Evolutionary conservation across 2,888 invertebrate species (phyloP).

Genomic region (Xestia sexstrigata): DNA sequence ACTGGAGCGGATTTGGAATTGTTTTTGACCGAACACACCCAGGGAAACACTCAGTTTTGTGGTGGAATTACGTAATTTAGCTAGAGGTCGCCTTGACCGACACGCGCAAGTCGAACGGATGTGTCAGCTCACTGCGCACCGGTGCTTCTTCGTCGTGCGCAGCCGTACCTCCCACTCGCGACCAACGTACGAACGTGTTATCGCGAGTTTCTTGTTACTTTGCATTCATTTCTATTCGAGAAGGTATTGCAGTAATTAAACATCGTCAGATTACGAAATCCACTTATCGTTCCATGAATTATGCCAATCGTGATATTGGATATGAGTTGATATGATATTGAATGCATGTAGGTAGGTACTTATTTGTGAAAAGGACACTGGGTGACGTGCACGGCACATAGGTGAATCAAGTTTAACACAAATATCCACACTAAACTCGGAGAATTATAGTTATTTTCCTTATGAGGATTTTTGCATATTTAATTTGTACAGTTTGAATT

Average conservation of each 20-base stretch:
- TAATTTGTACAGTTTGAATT: background rate
- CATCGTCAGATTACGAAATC: constrained; percentile 85
- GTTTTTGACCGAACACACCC: constrained; percentile 87
- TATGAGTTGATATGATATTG: constrained; percentile 56
- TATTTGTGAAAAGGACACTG: constrained; percentile 37
- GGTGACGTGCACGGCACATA: background rate
- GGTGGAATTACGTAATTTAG: constrained; percentile 89
- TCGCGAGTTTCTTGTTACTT: constrained; percentile 88
- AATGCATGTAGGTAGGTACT: constrained; percentile 15
- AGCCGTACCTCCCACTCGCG: constrained; percentile 87
- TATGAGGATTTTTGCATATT: background rate
- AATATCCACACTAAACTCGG: background rate
- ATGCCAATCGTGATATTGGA: constrained; percentile 73
- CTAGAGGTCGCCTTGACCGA: constrained; percentile 89
- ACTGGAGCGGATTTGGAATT: constrained; percentile 78
- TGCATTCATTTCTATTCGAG: constrained; percentile 84
- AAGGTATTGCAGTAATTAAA: constrained; percentile 79
- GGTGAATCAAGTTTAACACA: constrained; percentile 7
- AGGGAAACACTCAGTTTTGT: constrained; percentile 82
- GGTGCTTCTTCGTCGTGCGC: constrained; percentile 83
- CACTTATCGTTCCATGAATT: constrained; percentile 80
- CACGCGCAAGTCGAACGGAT: constrained; percentile 89
- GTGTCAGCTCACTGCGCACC: constrained; percentile 89
- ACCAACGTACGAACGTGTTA: constrained; percentile 82
- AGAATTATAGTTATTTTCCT: constrained; percentile 10